Evolutionary conservation across 2,113 vertebrate genomes (phyloP).

Genomic region (Tenebrosternarchus preto): DNA sequence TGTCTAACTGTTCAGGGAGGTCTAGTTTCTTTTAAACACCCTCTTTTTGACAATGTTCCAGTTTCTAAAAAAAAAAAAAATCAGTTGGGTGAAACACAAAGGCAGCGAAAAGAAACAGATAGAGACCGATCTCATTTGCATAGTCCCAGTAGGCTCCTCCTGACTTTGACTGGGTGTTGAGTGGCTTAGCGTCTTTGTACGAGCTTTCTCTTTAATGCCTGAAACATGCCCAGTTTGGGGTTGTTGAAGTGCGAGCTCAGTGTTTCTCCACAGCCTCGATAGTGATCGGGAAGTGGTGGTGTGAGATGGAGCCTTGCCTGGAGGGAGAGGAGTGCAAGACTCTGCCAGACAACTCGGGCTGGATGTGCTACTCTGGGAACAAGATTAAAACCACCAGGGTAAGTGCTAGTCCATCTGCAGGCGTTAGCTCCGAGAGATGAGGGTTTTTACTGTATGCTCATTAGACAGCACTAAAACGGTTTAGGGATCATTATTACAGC

Average conservation of each 20-base stretch:
- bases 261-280: conserved; percentile 73
- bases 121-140: too few species aligned
- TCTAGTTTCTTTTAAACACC: too few species aligned
- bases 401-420: conserved; percentile 38
- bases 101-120: too few species aligned
- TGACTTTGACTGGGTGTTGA: not conserved
- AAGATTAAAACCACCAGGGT: conserved; percentile 85
- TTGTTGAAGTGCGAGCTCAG: not conserved
- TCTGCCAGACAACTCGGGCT: conserved; percentile 83
- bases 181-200: not conserved
- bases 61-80: too few species aligned
- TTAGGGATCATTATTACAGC: not conserved
- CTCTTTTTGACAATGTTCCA: too few species aligned
- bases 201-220: not conserved
- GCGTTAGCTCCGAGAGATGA: conserved; percentile 33
- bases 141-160: not conserved
- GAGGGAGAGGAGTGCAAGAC: conserved; percentile 84
- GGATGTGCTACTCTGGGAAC: conserved; percentile 83
- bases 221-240: not conserved
- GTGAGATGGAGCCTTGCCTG: conserved; percentile 85
- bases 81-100: too few species aligned
- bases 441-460: not conserved
- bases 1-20: too few species aligned
- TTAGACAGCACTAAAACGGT: conserved; percentile 2
- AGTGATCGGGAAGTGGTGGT: conserved; percentile 85